Evolutionary conservation across 2,888 invertebrate species (phyloP).

Genomic region (Apodemia zela): DNA sequence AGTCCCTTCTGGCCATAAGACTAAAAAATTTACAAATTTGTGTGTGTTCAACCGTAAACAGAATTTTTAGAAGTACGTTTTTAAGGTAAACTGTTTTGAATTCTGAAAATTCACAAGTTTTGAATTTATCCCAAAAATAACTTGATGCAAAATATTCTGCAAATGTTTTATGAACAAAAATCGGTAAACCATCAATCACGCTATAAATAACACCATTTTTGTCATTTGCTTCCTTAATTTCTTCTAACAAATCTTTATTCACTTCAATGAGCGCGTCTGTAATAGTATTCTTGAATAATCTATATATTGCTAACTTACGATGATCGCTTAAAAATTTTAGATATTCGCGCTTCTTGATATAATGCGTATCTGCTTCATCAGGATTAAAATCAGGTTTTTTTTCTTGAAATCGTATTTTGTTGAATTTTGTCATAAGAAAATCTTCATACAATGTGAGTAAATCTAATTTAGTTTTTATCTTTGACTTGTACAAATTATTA

Average conservation of each 20-base stretch:
- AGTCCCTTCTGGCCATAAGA: background rate
- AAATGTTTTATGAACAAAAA: background rate
- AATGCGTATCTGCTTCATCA: background rate
- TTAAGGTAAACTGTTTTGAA: background rate
- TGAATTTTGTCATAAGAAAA: background rate
- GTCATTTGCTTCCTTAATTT: background rate
- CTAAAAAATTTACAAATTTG: constrained; percentile 9
- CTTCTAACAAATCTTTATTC: background rate
- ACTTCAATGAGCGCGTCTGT: background rate
- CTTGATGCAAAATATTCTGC: constrained; percentile 10
- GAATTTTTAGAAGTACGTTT: background rate
- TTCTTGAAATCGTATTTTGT: background rate
- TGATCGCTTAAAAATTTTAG: background rate
- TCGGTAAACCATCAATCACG: background rate
- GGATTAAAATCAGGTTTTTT: background rate
- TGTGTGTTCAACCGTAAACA: background rate
- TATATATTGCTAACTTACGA: constrained; percentile 1
- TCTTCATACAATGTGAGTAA: background rate
- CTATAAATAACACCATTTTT: constrained; percentile 1
- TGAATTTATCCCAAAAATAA: constrained; percentile 11
- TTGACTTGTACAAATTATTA: background rate
- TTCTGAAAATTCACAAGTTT: background rate
- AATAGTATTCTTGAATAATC: background rate
- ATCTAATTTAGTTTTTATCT: constrained; percentile 3
- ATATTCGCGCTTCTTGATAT: background rate